These are phyloP conservation scores for Actenoides hombroni DNA, from an alignment of 2,113 vertebrate genomes.

Conservation along the genomic window DNA sequence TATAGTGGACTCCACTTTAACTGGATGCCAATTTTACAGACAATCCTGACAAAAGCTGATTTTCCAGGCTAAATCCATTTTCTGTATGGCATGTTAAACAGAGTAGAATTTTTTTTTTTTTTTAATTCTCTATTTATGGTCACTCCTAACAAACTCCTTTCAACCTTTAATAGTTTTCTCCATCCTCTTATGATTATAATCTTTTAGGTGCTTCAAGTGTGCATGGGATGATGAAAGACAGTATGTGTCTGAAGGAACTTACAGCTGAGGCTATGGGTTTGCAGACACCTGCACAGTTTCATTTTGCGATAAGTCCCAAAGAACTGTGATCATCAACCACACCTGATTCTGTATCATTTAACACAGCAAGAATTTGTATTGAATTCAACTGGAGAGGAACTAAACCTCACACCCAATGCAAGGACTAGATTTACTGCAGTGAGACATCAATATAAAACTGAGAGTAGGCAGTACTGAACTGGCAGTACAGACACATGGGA, in stretches of 20 bases:
- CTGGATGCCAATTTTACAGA: background rate
- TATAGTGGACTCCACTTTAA: background rate
- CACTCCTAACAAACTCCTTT: background rate
- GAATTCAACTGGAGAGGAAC: background rate
- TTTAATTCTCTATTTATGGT: background rate
- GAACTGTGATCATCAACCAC: background rate
- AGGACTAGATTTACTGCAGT: background rate
- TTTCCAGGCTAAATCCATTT: conserved; percentile 27
- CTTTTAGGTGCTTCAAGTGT: background rate
- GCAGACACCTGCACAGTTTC: background rate
- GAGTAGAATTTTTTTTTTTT: background rate
- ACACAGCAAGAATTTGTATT: background rate
- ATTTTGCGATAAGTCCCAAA: background rate
- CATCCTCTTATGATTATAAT: background rate
- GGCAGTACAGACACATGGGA: background rate
- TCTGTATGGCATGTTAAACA: background rate
- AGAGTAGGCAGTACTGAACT: background rate
- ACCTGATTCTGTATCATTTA: background rate
- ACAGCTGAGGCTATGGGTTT: background rate
- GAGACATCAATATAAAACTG: background rate
- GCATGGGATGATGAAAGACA: background rate
- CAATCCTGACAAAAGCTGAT: conserved; percentile 21
- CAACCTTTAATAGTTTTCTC: background rate
- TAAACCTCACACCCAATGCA: background rate
- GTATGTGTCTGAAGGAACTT: background rate